Conservation (phyloP, 1,140 invertebrate species). For the Drosophila varians region DNA sequence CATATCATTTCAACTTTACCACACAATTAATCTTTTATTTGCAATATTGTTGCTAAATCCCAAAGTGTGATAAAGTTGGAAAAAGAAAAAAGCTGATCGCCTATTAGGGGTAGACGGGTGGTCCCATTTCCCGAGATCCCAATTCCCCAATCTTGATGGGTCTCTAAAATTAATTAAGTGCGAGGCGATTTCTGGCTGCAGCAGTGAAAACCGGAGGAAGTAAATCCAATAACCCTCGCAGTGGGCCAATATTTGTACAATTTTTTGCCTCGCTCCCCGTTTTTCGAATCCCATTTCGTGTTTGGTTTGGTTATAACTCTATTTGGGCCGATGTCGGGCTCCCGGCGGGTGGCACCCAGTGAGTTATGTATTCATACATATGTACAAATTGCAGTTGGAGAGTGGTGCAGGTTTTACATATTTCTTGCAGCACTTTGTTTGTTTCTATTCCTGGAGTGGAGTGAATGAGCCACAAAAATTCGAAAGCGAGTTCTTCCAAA, state of each 20-base stretch:
- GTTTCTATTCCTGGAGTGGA: constrained; percentile 36
- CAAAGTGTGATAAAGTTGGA: no score
- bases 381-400: constrained; percentile 43
- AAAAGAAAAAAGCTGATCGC: no score
- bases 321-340: constrained; percentile 18
- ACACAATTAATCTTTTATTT: constrained; percentile 29
- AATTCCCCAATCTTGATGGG: constrained; percentile 1
- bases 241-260: constrained; percentile 38
- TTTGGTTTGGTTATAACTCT: constrained; percentile 27
- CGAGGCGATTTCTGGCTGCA: constrained; percentile 34
- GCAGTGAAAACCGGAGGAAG: neutral
- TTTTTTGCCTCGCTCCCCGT: constrained; percentile 7
- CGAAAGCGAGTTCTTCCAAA: constrained; percentile 15
- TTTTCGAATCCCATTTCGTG: no score
- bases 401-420: neutral
- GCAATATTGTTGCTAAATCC: no score
- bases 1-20: neutral
- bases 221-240: constrained; percentile 9
- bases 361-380: constrained; percentile 36
- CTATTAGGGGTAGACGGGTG: no score
- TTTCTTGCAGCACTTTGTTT: constrained; percentile 24
- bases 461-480: constrained; percentile 15
- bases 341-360: constrained; percentile 55
- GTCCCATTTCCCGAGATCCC: constrained; percentile 9
- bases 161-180: constrained; percentile 70